Conservation (phyloP, 2,797 vertebrate species). For the Enteromius paludinosus region DNA sequence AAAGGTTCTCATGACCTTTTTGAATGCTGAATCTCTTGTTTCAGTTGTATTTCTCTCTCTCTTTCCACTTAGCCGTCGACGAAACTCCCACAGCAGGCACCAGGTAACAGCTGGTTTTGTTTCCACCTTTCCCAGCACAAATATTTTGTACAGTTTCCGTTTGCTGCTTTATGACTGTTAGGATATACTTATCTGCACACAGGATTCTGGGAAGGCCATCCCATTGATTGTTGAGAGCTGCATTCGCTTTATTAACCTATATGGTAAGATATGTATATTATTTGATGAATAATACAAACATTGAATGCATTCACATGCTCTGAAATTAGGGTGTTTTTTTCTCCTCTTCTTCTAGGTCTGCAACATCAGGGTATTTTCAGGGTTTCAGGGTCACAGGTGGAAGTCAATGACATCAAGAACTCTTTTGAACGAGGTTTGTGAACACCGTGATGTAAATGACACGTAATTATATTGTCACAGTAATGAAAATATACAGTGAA, state of each 20-base stretch:
- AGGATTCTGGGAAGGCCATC: slow-evolving; percentile 96
- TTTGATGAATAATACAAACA: slow-evolving; percentile 3
- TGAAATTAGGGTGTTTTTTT: not conserved
- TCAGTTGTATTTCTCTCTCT: slow-evolving; percentile 2
- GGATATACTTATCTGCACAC: slow-evolving; percentile 23
- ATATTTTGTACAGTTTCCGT: not conserved
- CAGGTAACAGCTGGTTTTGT: slow-evolving; percentile 81
- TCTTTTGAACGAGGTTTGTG: slow-evolving; percentile 95
- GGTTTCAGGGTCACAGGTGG: slow-evolving; percentile 97
- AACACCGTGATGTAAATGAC: not conserved
- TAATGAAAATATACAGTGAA: not conserved
- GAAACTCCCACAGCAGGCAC: slow-evolving; percentile 96
- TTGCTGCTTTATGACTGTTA: not conserved
- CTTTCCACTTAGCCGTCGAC: slow-evolving; percentile 84
- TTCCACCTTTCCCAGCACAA: not conserved
- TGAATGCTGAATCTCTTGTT: slow-evolving; percentile 24
- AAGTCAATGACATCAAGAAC: slow-evolving; percentile 99
- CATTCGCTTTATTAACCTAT: slow-evolving; percentile 96
- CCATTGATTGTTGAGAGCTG: slow-evolving; percentile 98
- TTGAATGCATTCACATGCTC: not conserved
- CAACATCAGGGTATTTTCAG: slow-evolving; percentile 98
- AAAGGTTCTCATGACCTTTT: slow-evolving; percentile 33
- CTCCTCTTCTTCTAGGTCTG: slow-evolving; percentile 80
- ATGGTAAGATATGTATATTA: slow-evolving; percentile 80
- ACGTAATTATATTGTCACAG: not conserved